Conservation (phyloP, 2,113 vertebrate species). For the Ophiodon elongatus region DNA sequence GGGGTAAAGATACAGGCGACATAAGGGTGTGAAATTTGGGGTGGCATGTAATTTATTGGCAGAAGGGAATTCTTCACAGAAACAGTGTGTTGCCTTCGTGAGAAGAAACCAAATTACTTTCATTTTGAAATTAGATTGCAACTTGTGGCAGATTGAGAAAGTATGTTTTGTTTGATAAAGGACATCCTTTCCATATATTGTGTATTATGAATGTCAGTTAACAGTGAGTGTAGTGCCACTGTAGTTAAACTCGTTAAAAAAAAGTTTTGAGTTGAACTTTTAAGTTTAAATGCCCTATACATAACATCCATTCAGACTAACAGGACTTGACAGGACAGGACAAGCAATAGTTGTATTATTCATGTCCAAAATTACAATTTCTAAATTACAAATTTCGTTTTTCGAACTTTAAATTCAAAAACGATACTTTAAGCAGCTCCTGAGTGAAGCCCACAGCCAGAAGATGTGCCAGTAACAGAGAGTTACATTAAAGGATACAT, state of each 20-base stretch:
- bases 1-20: not conserved
- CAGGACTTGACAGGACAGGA: not conserved
- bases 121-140: not conserved
- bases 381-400: not conserved
- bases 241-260: not conserved
- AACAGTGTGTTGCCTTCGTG: not conserved
- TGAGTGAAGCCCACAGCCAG: not conserved
- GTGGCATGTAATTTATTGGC: too few relatives aligned
- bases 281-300: not conserved
- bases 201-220: not conserved
- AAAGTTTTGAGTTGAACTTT: not conserved
- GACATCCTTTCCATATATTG: not conserved
- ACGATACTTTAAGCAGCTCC: not conserved
- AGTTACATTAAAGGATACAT: not conserved
- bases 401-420: too few relatives aligned
- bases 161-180: not conserved
- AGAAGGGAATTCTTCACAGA: not conserved
- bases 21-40: not conserved
- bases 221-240: not conserved
- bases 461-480: not conserved
- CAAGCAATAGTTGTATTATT: not conserved
- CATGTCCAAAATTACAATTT: not conserved
- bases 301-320: not conserved
- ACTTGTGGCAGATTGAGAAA: not conserved
- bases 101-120: not conserved